Base-by-base conservation (phyloP, 53 echinoderm and acorn worm genomes). In the Stichopus horrens region DNA sequence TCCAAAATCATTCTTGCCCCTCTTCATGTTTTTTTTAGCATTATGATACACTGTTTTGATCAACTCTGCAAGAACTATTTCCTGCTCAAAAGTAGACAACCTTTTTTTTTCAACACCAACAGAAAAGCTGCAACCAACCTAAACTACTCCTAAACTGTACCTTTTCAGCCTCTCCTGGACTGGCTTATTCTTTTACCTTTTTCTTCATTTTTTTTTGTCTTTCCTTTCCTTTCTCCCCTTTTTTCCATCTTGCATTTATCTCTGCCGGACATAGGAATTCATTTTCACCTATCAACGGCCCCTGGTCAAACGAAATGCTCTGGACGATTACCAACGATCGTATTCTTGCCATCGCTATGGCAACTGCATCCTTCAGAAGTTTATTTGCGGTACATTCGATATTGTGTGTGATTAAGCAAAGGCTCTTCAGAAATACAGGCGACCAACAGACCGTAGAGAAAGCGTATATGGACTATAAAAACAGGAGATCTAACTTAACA, bases 321-420 rank as follows among this genome's bases (percentile, higher is more conserved):
- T 81, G 81, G 81, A 81, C 81, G 81, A 81, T 81, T 81, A 81
- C 57, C 56, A 1, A 58, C 22, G 81, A 81, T 81, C 81, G 56
- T 81, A 81, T 81, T 81, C 81, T 81, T 56, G 8, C 58, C 7
- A 23, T 81, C 58, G 19, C 81, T 22, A 81, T 56, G 57, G 81
- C 81, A 58, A 81, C 81, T 58, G 58, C 81, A 81, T 81, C 81
- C 81, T 81, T 58, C 81, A 81, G 20, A 81, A 81, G 81, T 81
- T 58, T 81, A 18, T 81, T 55, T 81, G 81, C 81, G 81, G 81
- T 81, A 81, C 81, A 81, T 81, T 81, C 56, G 81, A 81, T 81
- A 81, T 81, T 81, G 81, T 81, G 81, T 81, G 81, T 81, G 81
- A 81, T 81, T 81, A 81, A 81, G 71, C n/a, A 81, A 81, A 79